These are phyloP conservation scores for Ectemnius continuus DNA, from an alignment of 2,888 invertebrate species.

Conservation along the genomic window DNA sequence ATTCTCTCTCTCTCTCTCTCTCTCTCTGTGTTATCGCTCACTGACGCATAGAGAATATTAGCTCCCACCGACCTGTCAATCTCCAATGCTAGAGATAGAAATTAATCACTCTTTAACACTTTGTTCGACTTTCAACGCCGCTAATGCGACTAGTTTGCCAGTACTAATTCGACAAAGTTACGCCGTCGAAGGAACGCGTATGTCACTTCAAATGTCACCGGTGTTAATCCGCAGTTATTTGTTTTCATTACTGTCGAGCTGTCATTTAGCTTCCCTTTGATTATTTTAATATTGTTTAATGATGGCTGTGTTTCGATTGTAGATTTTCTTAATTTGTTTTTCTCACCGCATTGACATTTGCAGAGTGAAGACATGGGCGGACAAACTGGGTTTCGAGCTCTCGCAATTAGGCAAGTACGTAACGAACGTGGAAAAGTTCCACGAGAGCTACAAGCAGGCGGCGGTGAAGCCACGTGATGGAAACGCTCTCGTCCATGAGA, in stretches of 20 bases:
- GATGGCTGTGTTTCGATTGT: too few relatives aligned
- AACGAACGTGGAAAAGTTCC: slow-evolving; percentile 87
- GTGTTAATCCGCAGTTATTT: neutral
- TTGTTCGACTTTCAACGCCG: neutral
- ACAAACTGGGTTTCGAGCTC: slow-evolving; percentile 88
- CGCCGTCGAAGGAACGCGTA: too few relatives aligned
- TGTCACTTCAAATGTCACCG: too few relatives aligned
- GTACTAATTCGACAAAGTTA: too few relatives aligned
- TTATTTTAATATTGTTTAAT: too few relatives aligned
- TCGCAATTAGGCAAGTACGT: slow-evolving; percentile 90
- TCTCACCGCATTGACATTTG: slow-evolving; percentile 67
- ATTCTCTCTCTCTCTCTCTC: too few relatives aligned
- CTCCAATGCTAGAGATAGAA: slow-evolving; percentile 10
- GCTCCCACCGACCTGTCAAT: neutral
- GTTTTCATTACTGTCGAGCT: neutral
- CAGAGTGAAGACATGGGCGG: slow-evolving; percentile 90
- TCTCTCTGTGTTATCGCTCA: too few relatives aligned
- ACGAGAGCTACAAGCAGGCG: slow-evolving; percentile 90
- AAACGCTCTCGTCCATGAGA: slow-evolving; percentile 87
- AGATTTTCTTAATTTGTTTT: too few relatives aligned
- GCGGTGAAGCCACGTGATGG: slow-evolving; percentile 88
- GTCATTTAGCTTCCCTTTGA: too few relatives aligned
- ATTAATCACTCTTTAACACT: neutral
- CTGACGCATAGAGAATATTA: too few relatives aligned
- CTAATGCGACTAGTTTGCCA: too few relatives aligned